Conservation (phyloP, 2,797 vertebrate species). For the Urosaurus nigricauda region DNA sequence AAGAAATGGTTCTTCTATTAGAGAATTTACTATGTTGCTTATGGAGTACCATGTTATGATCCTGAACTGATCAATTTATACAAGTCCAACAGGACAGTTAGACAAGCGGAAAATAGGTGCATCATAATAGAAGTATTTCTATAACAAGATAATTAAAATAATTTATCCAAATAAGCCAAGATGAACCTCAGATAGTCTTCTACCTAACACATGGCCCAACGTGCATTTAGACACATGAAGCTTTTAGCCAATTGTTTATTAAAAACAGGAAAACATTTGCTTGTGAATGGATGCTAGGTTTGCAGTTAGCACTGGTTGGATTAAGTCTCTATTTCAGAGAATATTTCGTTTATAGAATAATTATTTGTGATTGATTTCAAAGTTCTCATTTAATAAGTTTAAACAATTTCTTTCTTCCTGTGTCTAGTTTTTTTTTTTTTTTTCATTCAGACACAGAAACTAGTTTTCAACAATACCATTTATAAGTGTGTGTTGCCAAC, state of each 20-base stretch:
- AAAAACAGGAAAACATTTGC: conserved; percentile 7
- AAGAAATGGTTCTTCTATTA: neutral
- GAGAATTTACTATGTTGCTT: neutral
- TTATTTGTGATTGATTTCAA: neutral
- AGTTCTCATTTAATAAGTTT: conserved; percentile 14
- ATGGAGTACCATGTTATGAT: neutral
- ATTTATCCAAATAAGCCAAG: conserved; percentile 5
- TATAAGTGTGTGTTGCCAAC: neutral
- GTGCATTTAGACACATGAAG: no score
- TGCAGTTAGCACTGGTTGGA: conserved; percentile 41
- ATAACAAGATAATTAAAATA: neutral
- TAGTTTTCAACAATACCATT: conserved; percentile 17
- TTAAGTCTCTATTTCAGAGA: neutral
- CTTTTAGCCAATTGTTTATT: neutral
- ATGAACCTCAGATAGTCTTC: neutral
- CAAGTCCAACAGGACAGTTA: neutral
- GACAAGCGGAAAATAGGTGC: neutral
- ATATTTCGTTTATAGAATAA: neutral
- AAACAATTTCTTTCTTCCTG: neutral
- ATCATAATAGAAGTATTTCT: neutral
- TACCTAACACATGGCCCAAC: neutral
- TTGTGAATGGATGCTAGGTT: neutral
- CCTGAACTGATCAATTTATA: neutral
- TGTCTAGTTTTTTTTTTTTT: neutral
- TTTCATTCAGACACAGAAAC: conserved; percentile 26